phyloP scores from a whole-genome alignment of 2,888 invertebrate genomes.

The Eurytoma californica region DNA sequence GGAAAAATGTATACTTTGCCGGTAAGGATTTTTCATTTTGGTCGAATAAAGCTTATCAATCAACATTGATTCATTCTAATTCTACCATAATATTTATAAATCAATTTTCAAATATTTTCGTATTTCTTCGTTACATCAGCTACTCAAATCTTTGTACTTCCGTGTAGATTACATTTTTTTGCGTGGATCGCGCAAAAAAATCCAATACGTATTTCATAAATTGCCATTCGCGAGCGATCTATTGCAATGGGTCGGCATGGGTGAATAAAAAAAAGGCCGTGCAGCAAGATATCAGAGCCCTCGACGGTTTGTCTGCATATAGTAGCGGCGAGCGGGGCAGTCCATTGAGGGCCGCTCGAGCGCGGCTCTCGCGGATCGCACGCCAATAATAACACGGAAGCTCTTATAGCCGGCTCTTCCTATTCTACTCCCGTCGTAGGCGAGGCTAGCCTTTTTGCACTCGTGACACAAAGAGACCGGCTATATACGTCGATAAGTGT shows the following conservation, averaged over 20 bases:
- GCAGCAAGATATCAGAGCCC: no score
- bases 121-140: no score
- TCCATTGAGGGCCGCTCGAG: slow-evolving; percentile 11
- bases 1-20: slow-evolving; percentile 4
- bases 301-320: background rate
- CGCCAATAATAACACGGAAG: slow-evolving; percentile 23
- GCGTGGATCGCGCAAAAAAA: background rate
- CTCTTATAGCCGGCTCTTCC: background rate
- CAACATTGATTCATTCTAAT: no score
- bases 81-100: no score
- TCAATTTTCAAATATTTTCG: no score
- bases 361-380: background rate
- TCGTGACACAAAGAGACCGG: background rate
- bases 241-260: background rate
- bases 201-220: slow-evolving; percentile 8
- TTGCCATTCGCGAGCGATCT: background rate
- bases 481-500: background rate
- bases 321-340: background rate
- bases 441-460: background rate
- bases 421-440: background rate
- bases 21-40: no score
- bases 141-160: no score
- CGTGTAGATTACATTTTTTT: no score
- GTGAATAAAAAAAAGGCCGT: background rate
- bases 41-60: no score